phyloP scores from a whole-genome alignment of 2,797 vertebrate genomes.

The Tiaroga cobitis region DNA sequence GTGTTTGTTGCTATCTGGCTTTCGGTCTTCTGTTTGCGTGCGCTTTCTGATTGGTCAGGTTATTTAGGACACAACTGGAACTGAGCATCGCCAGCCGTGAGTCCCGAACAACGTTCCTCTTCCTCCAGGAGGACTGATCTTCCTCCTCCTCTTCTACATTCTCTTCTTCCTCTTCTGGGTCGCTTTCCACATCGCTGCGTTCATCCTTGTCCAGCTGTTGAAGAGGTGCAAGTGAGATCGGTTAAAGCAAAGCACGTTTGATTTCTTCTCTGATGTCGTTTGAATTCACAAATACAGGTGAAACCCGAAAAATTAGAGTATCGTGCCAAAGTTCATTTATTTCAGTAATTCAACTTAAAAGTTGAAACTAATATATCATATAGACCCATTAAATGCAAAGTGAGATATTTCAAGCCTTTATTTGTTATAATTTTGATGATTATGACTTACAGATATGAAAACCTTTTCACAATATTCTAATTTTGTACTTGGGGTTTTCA shows the following conservation, averaged over 20 bases:
- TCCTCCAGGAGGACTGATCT: constrained; percentile 71
- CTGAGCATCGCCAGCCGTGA: constrained; percentile 72
- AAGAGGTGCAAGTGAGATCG: background rate
- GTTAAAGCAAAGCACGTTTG: background rate
- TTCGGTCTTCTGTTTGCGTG: constrained; percentile 64
- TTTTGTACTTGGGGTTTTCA: too few species aligned
- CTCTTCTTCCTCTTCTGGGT: constrained; percentile 77
- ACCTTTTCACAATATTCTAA: too few species aligned
- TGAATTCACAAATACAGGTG: too few species aligned
- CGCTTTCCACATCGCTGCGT: constrained; percentile 89
- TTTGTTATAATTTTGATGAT: too few species aligned
- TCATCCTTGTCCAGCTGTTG: constrained; percentile 88
- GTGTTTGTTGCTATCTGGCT: constrained; percentile 59
- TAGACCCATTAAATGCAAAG: too few species aligned
- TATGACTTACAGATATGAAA: too few species aligned
- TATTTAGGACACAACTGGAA: constrained; percentile 74
- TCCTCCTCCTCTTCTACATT: constrained; percentile 68
- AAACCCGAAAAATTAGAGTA: too few species aligned
- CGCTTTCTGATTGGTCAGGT: constrained; percentile 71
- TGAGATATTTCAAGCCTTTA: too few species aligned
- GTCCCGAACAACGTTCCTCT: constrained; percentile 67
- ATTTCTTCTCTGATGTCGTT: background rate
- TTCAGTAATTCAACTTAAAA: too few species aligned
- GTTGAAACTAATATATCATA: too few species aligned
- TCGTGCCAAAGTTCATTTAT: too few species aligned